Percentiles rank a stretch among this genome's conserved stretches.
Evolutionary conservation across 1,140 invertebrate species (phyloP).

Genomic region (Drosophila kurseongensis): DNA sequence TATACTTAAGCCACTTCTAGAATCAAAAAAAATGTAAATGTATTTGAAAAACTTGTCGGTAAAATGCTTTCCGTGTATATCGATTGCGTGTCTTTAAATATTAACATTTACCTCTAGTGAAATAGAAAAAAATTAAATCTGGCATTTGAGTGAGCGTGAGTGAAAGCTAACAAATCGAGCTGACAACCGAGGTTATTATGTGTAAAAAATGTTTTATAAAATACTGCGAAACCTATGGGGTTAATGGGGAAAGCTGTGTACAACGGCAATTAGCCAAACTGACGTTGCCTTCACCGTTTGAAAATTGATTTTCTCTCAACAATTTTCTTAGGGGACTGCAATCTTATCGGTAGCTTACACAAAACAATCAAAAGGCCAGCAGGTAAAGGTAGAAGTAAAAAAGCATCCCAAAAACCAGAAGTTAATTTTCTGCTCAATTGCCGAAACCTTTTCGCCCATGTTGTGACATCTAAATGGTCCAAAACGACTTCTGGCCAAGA

Average conservation of each 20-base stretch:
- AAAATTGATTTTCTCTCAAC: constrained; percentile 36
- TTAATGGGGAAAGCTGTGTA: constrained; percentile 18
- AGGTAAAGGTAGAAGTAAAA: background rate
- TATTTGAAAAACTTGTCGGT: no score
- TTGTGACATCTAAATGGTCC: constrained; percentile 32
- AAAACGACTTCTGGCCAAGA: constrained; percentile 23
- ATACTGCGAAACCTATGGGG: constrained; percentile 12
- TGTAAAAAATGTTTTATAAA: constrained; percentile 12
- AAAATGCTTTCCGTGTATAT: constrained; percentile 8
- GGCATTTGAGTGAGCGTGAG: constrained; percentile 10
- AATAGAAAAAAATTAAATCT: constrained; percentile 21
- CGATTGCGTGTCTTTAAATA: constrained; percentile 8
- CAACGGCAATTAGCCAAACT: constrained; percentile 42
- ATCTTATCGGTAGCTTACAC: constrained; percentile 24
- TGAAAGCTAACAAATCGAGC: constrained; percentile 1
- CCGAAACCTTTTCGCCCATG: constrained; percentile 29
- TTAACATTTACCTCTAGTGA: constrained; percentile 1
- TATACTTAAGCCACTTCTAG: no score
- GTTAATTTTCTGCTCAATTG: constrained; percentile 69
- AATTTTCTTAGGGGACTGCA: constrained; percentile 7
- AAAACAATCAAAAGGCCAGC: background rate
- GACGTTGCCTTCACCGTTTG: constrained; percentile 20
- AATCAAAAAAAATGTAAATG: no score
- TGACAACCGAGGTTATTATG: background rate
- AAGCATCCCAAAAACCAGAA: constrained; percentile 8